These are phyloP conservation scores for Caenorhabditis sp. DNA, from an alignment of 2,888 invertebrate species.

Conservation along the genomic window DNA sequence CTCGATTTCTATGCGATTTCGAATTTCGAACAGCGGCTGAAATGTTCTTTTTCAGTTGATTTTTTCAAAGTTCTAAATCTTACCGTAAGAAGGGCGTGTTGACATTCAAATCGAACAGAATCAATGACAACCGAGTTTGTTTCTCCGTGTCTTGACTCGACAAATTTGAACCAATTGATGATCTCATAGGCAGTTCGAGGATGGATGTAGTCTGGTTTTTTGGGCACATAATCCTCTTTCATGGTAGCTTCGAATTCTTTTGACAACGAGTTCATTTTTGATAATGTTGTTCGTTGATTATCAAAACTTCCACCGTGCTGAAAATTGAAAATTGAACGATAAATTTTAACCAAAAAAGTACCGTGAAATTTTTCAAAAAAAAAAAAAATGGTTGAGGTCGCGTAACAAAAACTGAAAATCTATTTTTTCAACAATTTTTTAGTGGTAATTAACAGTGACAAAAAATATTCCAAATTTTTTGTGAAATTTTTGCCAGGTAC, in stretches of 20 bases:
- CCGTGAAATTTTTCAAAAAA: too few species aligned
- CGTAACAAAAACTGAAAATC: too few species aligned
- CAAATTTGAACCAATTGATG: conserved; percentile 36
- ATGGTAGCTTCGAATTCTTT: conserved; percentile 8
- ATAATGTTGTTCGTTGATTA: not conserved
- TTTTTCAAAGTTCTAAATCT: too few species aligned
- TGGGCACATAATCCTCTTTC: not conserved
- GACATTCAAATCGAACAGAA: conserved; percentile 33
- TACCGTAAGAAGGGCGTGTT: conserved; percentile 29
- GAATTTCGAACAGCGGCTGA: conserved; percentile 24
- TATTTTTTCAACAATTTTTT: too few species aligned
- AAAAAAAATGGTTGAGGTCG: too few species aligned
- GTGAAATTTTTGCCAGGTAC: too few species aligned
- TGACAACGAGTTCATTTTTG: conserved; percentile 9
- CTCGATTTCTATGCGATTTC: conserved; percentile 24
- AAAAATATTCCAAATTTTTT: too few species aligned
- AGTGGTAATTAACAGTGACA: too few species aligned
- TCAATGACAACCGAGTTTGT: conserved; percentile 29
- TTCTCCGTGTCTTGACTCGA: conserved; percentile 26
- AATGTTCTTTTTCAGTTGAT: not conserved
- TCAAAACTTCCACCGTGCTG: conserved; percentile 27
- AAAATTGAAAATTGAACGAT: not conserved
- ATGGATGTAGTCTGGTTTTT: conserved; percentile 24
- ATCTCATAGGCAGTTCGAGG: conserved; percentile 19
- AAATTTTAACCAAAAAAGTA: too few species aligned